phyloP scores from a whole-genome alignment of 2,888 invertebrate species.

The Troilus luridus region DNA sequence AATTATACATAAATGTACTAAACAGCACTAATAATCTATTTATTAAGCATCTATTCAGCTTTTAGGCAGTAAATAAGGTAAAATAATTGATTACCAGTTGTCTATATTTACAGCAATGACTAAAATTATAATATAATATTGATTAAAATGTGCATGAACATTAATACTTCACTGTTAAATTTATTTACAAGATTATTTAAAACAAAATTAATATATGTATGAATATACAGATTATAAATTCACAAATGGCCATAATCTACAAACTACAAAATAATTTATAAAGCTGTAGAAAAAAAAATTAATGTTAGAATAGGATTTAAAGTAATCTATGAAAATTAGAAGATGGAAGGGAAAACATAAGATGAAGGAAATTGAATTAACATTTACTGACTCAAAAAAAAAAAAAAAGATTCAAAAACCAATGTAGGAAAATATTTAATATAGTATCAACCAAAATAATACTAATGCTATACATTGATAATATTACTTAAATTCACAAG shows the following conservation, averaged over 20 bases:
- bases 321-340: neutral
- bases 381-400: neutral
- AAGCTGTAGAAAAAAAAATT: neutral
- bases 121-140: neutral
- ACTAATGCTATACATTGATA: neutral
- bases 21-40: constrained; percentile 17
- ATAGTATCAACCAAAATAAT: neutral
- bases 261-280: neutral
- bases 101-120: constrained; percentile 26
- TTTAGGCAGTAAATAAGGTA: neutral
- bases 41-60: constrained; percentile 15
- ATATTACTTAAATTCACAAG: neutral
- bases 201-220: neutral
- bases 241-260: neutral
- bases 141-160: constrained; percentile 10
- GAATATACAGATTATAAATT: constrained; percentile 14
- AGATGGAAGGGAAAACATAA: neutral
- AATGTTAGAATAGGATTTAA: neutral
- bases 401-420: neutral
- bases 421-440: neutral
- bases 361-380: neutral
- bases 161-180: constrained; percentile 30
- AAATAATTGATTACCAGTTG: constrained; percentile 12
- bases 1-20: neutral
- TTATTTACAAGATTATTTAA: constrained; percentile 24